Base-by-base conservation (phyloP, 2,888 invertebrate species). In the Thalpophila matura region DNA sequence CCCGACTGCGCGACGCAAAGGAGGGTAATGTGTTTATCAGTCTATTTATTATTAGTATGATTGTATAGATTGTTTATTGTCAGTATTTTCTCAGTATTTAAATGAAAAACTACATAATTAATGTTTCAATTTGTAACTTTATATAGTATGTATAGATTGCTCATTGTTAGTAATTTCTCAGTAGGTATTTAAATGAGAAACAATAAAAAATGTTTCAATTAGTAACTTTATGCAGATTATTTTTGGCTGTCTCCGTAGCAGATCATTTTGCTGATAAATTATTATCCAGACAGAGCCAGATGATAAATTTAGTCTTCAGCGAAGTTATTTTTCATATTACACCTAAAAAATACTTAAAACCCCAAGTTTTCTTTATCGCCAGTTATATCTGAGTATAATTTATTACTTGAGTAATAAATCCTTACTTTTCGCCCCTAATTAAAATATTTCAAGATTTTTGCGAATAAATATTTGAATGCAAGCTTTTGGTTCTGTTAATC, bases 381-480 rank as follows among this genome's bases (percentile, higher is more conserved):
- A 24, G 51, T 51, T 59, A 55, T 33, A 56, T 59, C 57, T 37
- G 51, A 60, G 61, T 27, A 38, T 53, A 71, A 77, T 77, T 75
- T 73, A 78, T 63, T 27, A n/a, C 69, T 33, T 1, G 24, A 45
- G 56, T 16, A 29, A 77, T 78, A 78, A 75, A 77, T 77, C 59
- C 12, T 54, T 45, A 57, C 69, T 56, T 63, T 49, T 40, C 35
- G 42, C 38, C 46, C 16, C 50, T 78, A 73, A 69, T 75, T 75
- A 72, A 68, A 72, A 65, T 58, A 59, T 68, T 62, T 62, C 27
- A 16, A 27, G 29, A 27, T 27, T 58, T 63, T 59, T 26, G 9
- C n/a, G 22, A 14, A 56, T 42, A 56, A 33, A 61, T 59, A 22
- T 50, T 49, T 46, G 16, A 29, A 18, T 26, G 16, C n/a, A 14